Evolutionary conservation across 37 sponge, comb jelly and placozoan species (phyloP), one percentile per base, ranked within the genome.

Genomic region (Oopsacas minuta): DNA sequence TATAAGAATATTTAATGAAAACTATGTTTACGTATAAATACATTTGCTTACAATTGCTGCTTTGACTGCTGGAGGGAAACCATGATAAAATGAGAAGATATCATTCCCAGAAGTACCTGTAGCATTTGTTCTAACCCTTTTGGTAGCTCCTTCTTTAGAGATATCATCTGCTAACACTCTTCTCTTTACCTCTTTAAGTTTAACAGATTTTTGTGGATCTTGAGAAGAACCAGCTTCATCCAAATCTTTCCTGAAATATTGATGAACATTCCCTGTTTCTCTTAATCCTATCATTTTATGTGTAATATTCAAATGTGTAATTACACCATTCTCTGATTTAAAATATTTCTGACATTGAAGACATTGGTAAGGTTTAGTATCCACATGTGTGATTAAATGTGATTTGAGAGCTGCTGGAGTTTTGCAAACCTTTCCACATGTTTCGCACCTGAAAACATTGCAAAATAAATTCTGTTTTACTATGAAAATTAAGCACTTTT

Each of bases 281-380:
- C 49, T 42, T 61, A 61, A 61, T 61, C 75, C 75, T 34, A 61
- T 17, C 8, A 42, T n/a, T 61, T 12, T 61, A 12, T 61, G 75
- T 10, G 28, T 3, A 25, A 61, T 61, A 25, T 12, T 61, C 75
- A 61, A 61, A 34, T 61, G 75, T 32, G 75, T n/a, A 25, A 61
- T 61, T 12, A 61, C 75, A 20, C 75, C 75, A n/a, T 61, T 61
- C 75, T 61, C 75, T 3, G 75, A 61, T 12, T 61, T 61, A n/a
- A 61, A 61, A 34, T 25, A 61, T 61, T 61, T 61, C 17, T 25
- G 22, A 12, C 75, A 61, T 12, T 20, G 7, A 3, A 61, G 7
- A 34, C 75, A 61, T 61, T 61, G 75, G 30, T 32, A 61, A 3
- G 75, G 75, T n/a, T 61, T 61, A 3, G 1, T n/a, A 34, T 61